phyloP scores from a whole-genome alignment of 2,797 vertebrate species.

The Odontamblyopus rebecca region DNA sequence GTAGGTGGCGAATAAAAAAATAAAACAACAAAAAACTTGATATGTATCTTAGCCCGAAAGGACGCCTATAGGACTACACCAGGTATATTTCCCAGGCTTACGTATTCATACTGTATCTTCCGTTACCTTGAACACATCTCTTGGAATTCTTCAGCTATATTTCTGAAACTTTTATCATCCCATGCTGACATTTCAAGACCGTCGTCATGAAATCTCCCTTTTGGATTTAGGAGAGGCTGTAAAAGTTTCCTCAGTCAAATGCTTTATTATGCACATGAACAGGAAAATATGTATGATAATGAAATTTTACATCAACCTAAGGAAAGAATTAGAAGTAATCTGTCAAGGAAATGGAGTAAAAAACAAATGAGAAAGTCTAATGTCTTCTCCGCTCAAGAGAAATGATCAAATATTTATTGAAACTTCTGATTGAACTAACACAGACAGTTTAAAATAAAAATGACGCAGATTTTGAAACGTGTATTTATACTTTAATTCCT shows the following conservation, averaged over 20 bases:
- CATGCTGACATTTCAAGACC: conserved; percentile 7
- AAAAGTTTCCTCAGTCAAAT: neutral
- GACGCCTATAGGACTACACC: neutral
- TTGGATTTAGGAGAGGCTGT: neutral
- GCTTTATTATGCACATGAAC: neutral
- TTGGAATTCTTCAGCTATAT: neutral
- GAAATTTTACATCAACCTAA: neutral
- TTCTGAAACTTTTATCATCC: conserved; percentile 5
- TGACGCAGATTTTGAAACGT: neutral
- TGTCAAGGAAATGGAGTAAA: no score
- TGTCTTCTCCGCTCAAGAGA: no score
- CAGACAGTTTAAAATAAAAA: no score
- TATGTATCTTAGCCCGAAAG: neutral
- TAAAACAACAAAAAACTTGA: neutral
- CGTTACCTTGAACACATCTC: conserved; percentile 2
- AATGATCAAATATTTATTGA: no score
- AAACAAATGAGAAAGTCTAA: no score
- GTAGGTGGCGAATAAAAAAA: neutral
- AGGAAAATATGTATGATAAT: neutral
- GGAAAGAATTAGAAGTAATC: neutral
- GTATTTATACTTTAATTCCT: neutral
- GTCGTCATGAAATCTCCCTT: neutral
- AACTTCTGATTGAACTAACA: no score
- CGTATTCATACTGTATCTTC: neutral
- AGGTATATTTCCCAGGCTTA: neutral